These are phyloP conservation scores for Lagria hirta DNA, from an alignment of 2,888 invertebrate genomes.

Conservation along the genomic window DNA sequence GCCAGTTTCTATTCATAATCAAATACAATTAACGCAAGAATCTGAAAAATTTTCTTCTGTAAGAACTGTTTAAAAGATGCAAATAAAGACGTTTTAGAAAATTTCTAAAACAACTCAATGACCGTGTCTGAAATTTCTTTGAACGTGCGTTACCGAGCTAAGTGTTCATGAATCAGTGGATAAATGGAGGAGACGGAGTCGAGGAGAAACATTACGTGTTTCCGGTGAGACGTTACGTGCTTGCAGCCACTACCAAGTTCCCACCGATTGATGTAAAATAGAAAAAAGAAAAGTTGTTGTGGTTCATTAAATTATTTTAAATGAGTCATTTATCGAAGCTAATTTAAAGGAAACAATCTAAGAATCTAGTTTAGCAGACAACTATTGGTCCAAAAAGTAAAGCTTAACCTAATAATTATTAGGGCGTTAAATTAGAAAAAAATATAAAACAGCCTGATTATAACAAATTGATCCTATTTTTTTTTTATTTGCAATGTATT, in stretches of 20 bases:
- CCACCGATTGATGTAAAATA: conserved; percentile 30
- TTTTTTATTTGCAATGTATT: too few species aligned
- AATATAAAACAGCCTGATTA: too few species aligned
- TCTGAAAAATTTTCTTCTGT: too few species aligned
- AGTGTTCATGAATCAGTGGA: conserved; percentile 26
- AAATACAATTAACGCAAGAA: too few species aligned
- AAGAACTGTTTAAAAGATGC: too few species aligned
- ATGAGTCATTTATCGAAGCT: conserved; percentile 2
- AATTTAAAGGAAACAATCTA: neutral
- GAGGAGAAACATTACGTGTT: conserved; percentile 35
- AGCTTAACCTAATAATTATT: too few species aligned
- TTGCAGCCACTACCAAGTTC: conserved; percentile 29
- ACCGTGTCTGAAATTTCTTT: conserved; percentile 19
- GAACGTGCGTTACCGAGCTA: conserved; percentile 13
- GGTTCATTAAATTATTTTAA: conserved; percentile 25
- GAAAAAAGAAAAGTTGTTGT: conserved; percentile 19
- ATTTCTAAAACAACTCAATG: conserved; percentile 7
- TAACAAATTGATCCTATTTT: too few species aligned
- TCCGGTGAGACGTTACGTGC: conserved; percentile 41
- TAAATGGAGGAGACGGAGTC: conserved; percentile 20
- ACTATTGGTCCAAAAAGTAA: too few species aligned
- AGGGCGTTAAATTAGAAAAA: too few species aligned
- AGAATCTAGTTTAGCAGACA: too few species aligned
- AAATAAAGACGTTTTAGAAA: neutral
- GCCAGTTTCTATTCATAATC: too few species aligned